Base-by-base conservation (phyloP, 2,888 invertebrate species). In the Drosophila anomelani region DNA sequence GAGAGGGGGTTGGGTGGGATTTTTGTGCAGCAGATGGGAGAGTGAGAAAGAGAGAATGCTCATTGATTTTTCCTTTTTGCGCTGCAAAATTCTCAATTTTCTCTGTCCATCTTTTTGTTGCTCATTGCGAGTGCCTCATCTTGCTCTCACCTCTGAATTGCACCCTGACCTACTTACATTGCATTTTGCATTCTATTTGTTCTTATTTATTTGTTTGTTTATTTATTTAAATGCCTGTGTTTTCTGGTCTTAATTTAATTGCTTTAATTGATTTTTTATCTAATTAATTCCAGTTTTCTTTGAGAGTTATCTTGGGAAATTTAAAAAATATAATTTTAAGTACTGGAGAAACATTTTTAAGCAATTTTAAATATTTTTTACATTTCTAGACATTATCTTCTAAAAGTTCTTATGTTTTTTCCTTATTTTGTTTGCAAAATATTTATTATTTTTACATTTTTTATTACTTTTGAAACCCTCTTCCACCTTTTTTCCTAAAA, bases 161-260 rank as follows among this genome's bases (percentile, higher is more conserved):
- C 86, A 89, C 91, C 92, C 91, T 91, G 91, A 91, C 91, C 91
- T 85, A 91, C 86, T 91, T 91, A 86, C 84, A 88, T 80, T 36
- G 77, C 79, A 36, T 36, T 36, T 53, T 81, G 70, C 76, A 80
- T 81, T 89, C 64, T 77, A 70, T 81, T 66, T 71, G 70, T 56
- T 51, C 3, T 53, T 53, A 15, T 51, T 51, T 56, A 49, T 38
- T 55, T 68, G 23, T 51, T 15, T 51, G 53, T 69, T 61, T 74
- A 43, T 59, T 54, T 64, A 39, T 61, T 59, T 60, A 57, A 55
- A 58, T 62, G 36, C 1, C 20, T 20, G 7, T 23, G 5, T 9
- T 36, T 41, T 47, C 39, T 69, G 38, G 34, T 38, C 29, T 10
- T 71, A 49, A 55, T 55, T 61, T 12, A 43, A 55, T 38, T 17